A percentile compares a stretch with the other conserved stretches of the same genome.
Conservation (phyloP, 2,113 vertebrate species). For the Cnemophilus loriae region DNA sequence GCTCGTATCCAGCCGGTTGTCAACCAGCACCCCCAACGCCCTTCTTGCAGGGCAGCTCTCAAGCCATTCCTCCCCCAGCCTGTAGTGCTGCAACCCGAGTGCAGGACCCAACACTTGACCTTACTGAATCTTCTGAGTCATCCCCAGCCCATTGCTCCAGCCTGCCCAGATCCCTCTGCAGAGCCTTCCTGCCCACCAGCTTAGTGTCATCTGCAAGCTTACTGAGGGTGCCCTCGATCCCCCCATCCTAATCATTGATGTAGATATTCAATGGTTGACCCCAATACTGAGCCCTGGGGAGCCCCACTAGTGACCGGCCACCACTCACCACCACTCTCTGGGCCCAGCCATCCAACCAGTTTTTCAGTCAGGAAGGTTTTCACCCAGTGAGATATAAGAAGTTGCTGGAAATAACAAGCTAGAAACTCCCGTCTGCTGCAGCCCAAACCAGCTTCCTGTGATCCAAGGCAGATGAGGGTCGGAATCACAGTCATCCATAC, state of each 20-base stretch:
- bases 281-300: not conserved
- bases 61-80: not conserved
- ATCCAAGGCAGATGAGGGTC: not conserved
- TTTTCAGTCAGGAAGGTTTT: not conserved
- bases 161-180: not conserved
- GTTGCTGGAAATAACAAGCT: not conserved
- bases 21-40: not conserved
- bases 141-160: not conserved
- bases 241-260: not conserved
- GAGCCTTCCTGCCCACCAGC: not conserved
- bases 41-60: not conserved
- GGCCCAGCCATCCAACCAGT: not conserved
- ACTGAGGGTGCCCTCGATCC: too few species aligned
- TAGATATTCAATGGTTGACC: not conserved
- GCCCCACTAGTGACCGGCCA: too few species aligned
- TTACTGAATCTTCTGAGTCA: not conserved
- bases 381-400: not conserved
- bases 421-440: not conserved
- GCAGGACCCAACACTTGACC: not conserved
- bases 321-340: not conserved
- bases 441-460: not conserved
- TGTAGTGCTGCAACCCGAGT: not conserved
- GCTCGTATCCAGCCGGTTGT: not conserved
- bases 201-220: not conserved
- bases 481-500: rapidly evolving